A percentile compares a stretch with the other conserved stretches of the same genome.
phyloP scores from a whole-genome alignment of 2,113 vertebrate genomes.

The Lynx canadensis region DNA sequence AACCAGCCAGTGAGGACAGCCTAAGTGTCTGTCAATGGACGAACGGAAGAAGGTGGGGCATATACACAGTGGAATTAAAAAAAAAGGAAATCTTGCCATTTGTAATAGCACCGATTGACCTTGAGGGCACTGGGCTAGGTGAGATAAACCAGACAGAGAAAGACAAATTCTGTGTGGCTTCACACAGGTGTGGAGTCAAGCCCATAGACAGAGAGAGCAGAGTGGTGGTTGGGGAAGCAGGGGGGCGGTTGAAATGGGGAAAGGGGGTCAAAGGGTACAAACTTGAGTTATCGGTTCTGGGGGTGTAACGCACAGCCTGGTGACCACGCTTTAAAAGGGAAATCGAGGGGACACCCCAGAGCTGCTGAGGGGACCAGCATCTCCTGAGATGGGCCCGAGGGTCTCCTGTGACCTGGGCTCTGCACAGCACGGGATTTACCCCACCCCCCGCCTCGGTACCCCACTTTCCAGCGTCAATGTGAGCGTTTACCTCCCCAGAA shows the following conservation, averaged over 20 bases:
- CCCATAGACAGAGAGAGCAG: neutral
- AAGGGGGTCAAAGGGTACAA: neutral
- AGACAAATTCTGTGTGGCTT: accelerated
- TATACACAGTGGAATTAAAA: neutral
- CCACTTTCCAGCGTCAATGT: accelerated
- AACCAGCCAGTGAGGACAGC: neutral
- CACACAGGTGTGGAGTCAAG: too few relatives aligned
- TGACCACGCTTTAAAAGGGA: neutral
- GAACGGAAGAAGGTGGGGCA: neutral
- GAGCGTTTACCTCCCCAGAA: neutral
- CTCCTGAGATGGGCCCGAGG: accelerated
- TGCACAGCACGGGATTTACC: neutral
- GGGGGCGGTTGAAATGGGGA: neutral
- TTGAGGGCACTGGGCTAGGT: too few relatives aligned
- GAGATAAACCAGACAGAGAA: neutral
- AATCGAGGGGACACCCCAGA: neutral
- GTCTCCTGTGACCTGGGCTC: neutral
- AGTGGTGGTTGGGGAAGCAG: accelerated
- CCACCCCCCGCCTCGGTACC: neutral
- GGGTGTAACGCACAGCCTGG: accelerated
- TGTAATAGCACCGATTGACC: neutral
- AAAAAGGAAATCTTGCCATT: neutral
- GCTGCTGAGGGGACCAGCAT: accelerated
- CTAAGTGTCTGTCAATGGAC: accelerated
- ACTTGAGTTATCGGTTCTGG: neutral